Evolutionary conservation across 2,888 invertebrate species (phyloP), one percentile per base, ranked within the genome.

Genomic region (Eupithecia vulgata): DNA sequence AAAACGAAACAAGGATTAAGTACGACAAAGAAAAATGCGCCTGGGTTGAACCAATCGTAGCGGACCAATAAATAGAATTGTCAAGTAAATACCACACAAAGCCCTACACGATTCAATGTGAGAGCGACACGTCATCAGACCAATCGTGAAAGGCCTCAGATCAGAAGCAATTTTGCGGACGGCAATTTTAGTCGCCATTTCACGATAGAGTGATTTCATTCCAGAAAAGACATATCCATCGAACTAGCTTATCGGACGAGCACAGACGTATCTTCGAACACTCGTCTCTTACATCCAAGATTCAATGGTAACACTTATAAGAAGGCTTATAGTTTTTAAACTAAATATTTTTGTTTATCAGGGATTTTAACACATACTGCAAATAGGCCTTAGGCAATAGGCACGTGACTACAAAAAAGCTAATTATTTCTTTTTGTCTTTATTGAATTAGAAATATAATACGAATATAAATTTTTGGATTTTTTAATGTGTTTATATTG

Each of bases 171-270:
- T 90, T 91, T 89, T 80, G 85, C 82, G 84, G 85, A 82, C 82
- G 85, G 83, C 88, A 89, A 89, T 89, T 90, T 89, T 89, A 87
- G 88, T 86, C 88, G 84, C 86, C 84, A 89, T 91, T 90, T 88
- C 86, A 87, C 86, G 88, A 85, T 82, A 84, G 86, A 90, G 84
- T 88, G 88, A 88, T 89, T 90, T 89, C 84, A 84, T 88, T 85
- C 81, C 81, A 81, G 81, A 83, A 86, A 86, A 86, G 86, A 88
- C 83, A 84, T 88, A 84, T 83, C 85, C 83, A 81, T 81, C 83
- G 84, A 84, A 87, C 82, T 85, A 84, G 86, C 85, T 89, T 90
- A 90, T 90, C 89, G 82, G 82, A 79, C 80, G 81, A 82, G 70
- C 81, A 73, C 85, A 84, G 84, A 80, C 84, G 79, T 84, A 85